phyloP scores from a whole-genome alignment of 1,140 invertebrate species.

The Pseudomyrmex concolor region DNA sequence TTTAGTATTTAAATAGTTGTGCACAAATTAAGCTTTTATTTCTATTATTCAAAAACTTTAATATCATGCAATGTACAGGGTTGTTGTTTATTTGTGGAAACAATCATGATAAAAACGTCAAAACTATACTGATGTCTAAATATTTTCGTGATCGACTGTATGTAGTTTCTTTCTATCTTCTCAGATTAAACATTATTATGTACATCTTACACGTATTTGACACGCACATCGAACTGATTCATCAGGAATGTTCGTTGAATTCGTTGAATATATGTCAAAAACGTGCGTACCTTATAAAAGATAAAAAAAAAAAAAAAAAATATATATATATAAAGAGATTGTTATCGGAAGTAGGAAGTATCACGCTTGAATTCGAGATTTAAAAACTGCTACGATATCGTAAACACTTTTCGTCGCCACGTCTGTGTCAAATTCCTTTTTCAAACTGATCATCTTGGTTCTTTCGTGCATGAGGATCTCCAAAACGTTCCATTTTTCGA shows the following conservation, averaged over 20 bases:
- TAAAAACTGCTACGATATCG: constrained; percentile 78
- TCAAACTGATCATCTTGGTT: constrained; percentile 86
- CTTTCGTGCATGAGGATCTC: constrained; percentile 89
- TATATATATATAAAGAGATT: constrained; percentile 1
- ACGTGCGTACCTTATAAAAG: constrained; percentile 14
- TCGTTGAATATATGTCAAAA: not conserved
- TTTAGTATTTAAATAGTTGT: too few species aligned
- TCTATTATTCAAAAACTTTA: too few species aligned
- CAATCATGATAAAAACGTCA: too few species aligned
- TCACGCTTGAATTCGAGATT: constrained; percentile 73
- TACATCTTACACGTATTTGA: constrained; percentile 12
- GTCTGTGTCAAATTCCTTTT: constrained; percentile 84
- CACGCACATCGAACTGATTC: not conserved
- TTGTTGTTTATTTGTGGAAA: too few species aligned
- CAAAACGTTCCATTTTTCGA: constrained; percentile 91
- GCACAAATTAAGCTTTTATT: too few species aligned
- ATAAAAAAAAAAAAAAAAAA: constrained; percentile 40
- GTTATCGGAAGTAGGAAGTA: constrained; percentile 6
- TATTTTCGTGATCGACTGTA: too few species aligned
- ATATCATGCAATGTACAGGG: too few species aligned
- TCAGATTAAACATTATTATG: constrained; percentile 12
- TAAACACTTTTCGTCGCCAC: constrained; percentile 78
- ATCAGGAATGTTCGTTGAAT: not conserved
- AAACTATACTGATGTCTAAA: too few species aligned
- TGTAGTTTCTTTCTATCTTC: not conserved